phyloP scores from a whole-genome alignment of 2,797 vertebrate species.

The Oreochromis grahami region DNA sequence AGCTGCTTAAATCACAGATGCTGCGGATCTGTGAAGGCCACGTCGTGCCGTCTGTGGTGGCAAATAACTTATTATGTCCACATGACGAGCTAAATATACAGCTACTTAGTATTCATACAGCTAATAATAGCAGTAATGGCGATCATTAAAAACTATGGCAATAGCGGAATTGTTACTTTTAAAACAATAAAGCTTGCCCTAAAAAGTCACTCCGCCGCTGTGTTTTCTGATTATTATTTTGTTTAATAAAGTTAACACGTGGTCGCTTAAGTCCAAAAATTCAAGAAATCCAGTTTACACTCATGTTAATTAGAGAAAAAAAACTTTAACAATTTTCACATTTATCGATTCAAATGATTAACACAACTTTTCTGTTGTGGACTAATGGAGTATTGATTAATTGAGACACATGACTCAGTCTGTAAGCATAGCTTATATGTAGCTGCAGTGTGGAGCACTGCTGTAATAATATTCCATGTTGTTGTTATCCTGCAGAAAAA shows the following conservation, averaged over 20 bases:
- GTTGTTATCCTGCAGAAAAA: background rate
- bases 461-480: background rate
- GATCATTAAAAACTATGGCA: background rate
- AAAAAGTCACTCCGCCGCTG: background rate
- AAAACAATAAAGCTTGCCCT: background rate
- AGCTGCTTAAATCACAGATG: constrained; percentile 25
- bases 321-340: background rate
- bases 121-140: background rate
- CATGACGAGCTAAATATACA: background rate
- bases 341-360: background rate
- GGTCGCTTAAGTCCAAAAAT: background rate
- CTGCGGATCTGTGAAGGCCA: background rate
- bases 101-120: background rate
- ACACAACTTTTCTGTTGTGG: background rate
- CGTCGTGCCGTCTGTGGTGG: background rate
- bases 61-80: background rate
- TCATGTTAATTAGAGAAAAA: background rate
- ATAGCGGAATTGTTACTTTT: background rate
- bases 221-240: background rate
- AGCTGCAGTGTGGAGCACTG: background rate
- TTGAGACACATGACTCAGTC: background rate
- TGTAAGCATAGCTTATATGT: background rate
- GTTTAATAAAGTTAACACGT: background rate
- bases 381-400: background rate
- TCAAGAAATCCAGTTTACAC: background rate